Conservation (phyloP, 2,888 invertebrate genomes). For the Nineta flava region DNA sequence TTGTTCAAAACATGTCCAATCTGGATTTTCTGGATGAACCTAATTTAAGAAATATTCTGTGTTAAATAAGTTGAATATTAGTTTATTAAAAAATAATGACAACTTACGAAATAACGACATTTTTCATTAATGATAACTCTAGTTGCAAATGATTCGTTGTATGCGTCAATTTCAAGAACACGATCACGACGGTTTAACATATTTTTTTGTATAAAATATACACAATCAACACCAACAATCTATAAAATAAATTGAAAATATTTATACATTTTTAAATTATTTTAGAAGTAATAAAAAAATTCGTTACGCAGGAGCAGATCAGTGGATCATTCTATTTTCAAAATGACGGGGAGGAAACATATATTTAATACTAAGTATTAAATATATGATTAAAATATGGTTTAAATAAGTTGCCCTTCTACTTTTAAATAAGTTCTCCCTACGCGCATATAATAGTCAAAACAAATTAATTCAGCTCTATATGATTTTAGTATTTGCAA, state of each 20-base stretch:
- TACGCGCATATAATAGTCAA: no score
- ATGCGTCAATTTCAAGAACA: constrained; percentile 75
- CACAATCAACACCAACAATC: constrained; percentile 84
- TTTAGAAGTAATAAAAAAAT: no score
- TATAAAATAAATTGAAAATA: constrained; percentile 24
- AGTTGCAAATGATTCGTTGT: constrained; percentile 77
- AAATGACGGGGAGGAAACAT: no score
- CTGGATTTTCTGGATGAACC: constrained; percentile 85
- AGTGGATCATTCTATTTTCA: no score
- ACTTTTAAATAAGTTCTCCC: no score
- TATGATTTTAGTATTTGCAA: no score
- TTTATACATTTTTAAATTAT: not conserved
- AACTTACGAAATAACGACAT: constrained; percentile 75
- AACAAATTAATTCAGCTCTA: no score
- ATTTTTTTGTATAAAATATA: constrained; percentile 84
- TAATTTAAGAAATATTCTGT: constrained; percentile 21
- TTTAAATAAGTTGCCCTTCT: no score
- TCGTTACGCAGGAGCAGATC: no score
- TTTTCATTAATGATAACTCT: constrained; percentile 76
- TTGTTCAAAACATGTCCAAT: constrained; percentile 96
- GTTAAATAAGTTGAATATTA: not conserved
- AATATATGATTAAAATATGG: no score
- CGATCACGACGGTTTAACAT: constrained; percentile 61
- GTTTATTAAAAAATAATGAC: not conserved
- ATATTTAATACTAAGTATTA: no score